Evolutionary conservation across 2,888 invertebrate species (phyloP), one percentile per base, ranked within the genome.

Genomic region (Heliconius cydno): DNA sequence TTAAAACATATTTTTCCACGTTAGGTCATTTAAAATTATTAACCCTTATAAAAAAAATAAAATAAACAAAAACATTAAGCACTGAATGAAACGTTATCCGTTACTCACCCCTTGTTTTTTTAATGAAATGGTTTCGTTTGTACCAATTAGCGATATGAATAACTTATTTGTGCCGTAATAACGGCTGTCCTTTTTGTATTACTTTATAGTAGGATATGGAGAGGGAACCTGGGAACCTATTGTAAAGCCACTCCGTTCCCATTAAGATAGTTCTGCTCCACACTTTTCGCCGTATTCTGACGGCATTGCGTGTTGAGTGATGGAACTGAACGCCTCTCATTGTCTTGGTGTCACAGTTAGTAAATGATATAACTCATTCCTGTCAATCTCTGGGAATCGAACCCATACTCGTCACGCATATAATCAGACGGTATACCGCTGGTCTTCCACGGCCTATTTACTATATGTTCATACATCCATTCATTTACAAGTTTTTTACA

Each of bases 61-160:
- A 34, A 34, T 34, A 34, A 34, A 6, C 5, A 34, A 34, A 34
- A 68, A 68, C 34, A 22, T 15, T 15, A 7, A 25, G 9, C 70
- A 25, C 19, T 25, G 13, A 41, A 68, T 68, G 41, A 70, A 70
- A 70, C 9, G 3, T 1, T 70, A 70, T 70, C 70, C 41, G 41
- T 70, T 25, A 41, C 68, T 68, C 41, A 41, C 68, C 70, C 68
- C 41, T 46, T 68, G 68, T 70, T 70, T 41, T 25, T 38, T 70
- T 34, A 34, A 25, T 38, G 41, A 73, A 73, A 60, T 60, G 57
- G n/a, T 34, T 73, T 73, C n/a, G 22, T 38, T 73, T 60, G 57
- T 73, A 73, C 13, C 72, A 72, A 10, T 34, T 60, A 13, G 34
- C 25, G 15, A 34, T 57, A 22, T 73, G n/a, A 41, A 38, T 22